Conservation (phyloP, 2,113 vertebrate species). For the Jaculus jaculus region DNA sequence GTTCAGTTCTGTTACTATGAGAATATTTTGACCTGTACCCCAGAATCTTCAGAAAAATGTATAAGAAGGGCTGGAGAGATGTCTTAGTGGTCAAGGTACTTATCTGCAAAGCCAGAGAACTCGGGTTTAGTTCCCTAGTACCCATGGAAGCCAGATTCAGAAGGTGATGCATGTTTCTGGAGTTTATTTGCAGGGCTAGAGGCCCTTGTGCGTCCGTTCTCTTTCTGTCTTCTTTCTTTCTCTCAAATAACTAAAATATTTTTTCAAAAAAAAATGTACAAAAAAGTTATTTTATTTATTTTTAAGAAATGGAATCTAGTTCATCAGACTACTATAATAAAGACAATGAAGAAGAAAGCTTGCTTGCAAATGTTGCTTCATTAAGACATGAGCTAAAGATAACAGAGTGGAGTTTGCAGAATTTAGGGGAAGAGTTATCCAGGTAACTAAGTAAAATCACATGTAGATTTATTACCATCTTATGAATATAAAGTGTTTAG, state of each 20-base stretch:
- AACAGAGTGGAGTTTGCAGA: constrained; percentile 85
- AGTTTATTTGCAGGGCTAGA: no score
- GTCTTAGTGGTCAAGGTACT: no score
- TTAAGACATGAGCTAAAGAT: constrained; percentile 84
- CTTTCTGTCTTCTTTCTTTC: no score
- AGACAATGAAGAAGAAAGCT: constrained; percentile 77
- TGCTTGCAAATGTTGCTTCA: constrained; percentile 83
- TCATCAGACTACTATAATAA: constrained; percentile 65
- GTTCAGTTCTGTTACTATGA: constrained; percentile 37
- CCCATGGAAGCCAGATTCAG: no score
- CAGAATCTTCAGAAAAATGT: constrained; percentile 38
- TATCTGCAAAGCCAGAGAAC: no score
- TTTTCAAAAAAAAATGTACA: no score
- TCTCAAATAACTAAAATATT: no score
- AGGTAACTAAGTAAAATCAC: constrained; percentile 77
- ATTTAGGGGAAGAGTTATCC: constrained; percentile 83
- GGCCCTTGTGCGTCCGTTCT: no score
- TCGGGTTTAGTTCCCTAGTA: no score
- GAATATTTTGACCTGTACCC: constrained; percentile 54
- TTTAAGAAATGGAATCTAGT: constrained; percentile 75
- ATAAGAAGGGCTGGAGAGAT: neutral
- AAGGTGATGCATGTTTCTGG: no score
- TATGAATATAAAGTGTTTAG: constrained; percentile 48
- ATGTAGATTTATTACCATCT: constrained; percentile 38
- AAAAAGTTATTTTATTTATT: neutral